phyloP scores from a whole-genome alignment of 2,113 vertebrate species.

The Barnardius zonarius region DNA sequence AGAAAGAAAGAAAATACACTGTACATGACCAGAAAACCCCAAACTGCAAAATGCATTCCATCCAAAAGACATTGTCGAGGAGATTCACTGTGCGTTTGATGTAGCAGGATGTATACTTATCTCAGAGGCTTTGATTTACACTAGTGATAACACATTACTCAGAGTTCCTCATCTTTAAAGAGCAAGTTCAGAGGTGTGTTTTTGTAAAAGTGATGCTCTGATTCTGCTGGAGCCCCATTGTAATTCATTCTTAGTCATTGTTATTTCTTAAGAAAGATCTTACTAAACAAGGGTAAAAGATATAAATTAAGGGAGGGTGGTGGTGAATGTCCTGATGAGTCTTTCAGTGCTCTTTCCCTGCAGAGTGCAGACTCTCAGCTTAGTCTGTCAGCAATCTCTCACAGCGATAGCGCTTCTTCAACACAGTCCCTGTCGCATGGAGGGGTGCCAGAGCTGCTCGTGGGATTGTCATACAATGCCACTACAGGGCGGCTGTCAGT shows the following conservation, averaged over 20 bases:
- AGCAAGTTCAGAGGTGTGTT: conserved; percentile 57
- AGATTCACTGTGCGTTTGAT: conserved; percentile 36
- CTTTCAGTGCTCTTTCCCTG: conserved; percentile 59
- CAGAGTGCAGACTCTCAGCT: conserved; percentile 87
- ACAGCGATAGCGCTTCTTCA: conserved; percentile 88
- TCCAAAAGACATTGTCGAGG: conserved; percentile 42
- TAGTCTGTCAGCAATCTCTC: conserved; percentile 85
- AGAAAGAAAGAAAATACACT: neutral
- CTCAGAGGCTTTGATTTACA: conserved; percentile 66
- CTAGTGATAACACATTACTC: conserved; percentile 52
- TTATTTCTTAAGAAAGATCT: conserved; percentile 40
- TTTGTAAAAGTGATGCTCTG: conserved; percentile 9
- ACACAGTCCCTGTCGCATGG: conserved; percentile 92
- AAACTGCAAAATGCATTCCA: neutral
- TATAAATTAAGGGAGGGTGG: neutral
- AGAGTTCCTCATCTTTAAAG: conserved; percentile 43
- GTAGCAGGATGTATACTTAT: conserved; percentile 35
- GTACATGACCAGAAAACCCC: neutral
- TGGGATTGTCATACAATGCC: conserved; percentile 92
- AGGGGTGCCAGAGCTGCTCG: conserved; percentile 90
- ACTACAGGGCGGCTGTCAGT: conserved; percentile 94
- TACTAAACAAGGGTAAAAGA: conserved; percentile 40
- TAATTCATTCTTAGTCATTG: conserved; percentile 67
- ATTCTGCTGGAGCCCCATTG: neutral
- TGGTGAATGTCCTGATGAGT: conserved; percentile 56